Conservation (phyloP, 2,797 vertebrate species). For the Salarias fasciatus region DNA sequence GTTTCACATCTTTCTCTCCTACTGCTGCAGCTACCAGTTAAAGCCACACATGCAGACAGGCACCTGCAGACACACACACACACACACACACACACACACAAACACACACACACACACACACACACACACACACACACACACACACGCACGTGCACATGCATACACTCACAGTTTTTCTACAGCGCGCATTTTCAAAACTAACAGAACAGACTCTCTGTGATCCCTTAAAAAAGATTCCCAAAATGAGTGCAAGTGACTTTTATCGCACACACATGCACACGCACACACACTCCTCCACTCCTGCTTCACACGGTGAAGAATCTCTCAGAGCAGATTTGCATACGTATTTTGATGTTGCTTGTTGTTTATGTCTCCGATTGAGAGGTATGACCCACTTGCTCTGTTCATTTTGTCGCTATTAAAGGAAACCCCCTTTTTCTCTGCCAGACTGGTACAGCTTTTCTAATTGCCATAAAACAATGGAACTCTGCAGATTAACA, state of each 20-base stretch:
- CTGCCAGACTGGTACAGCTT: constrained; percentile 46
- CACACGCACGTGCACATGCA: not conserved
- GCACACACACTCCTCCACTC: constrained; percentile 28
- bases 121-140: not conserved
- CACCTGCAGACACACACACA: not conserved
- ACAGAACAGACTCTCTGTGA: constrained; percentile 59
- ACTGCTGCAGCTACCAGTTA: constrained; percentile 31
- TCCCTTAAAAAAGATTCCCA: constrained; percentile 56
- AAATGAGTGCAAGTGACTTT: constrained; percentile 58
- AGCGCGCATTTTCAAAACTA: constrained; percentile 54
- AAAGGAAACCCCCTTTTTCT: constrained; percentile 54
- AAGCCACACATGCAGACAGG: constrained; percentile 12
- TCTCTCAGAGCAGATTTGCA: constrained; percentile 69
- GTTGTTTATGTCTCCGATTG: constrained; percentile 65
- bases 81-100: constrained; percentile 10
- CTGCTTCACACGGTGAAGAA: constrained; percentile 46
- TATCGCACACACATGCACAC: constrained; percentile 11
- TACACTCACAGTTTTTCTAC: constrained; percentile 9
- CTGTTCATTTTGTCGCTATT: constrained; percentile 65
- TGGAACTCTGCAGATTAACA: constrained; percentile 33
- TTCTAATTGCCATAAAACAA: constrained; percentile 62
- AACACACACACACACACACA: not conserved
- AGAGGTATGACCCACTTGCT: constrained; percentile 73
- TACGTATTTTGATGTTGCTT: constrained; percentile 65
- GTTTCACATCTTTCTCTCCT: constrained; percentile 28